A percentile compares a stretch with the other conserved stretches of the same genome.
These are phyloP conservation scores for Smittia aterrima DNA, from an alignment of 2,888 invertebrate genomes.

Conservation along the genomic window DNA sequence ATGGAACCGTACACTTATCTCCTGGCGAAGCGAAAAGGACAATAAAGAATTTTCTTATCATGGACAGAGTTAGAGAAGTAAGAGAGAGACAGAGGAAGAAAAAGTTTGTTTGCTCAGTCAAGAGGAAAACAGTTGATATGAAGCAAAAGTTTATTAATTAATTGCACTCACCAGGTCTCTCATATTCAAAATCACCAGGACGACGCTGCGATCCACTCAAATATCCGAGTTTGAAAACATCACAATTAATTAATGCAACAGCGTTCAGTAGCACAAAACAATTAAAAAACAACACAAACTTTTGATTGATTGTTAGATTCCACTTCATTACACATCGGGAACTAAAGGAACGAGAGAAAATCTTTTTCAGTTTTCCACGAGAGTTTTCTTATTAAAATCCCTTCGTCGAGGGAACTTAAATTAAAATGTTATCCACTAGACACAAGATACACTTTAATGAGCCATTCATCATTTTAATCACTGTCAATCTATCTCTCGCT, in stretches of 20 bases:
- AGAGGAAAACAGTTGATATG: neutral
- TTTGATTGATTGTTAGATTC: slow-evolving; percentile 39
- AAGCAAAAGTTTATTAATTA: slow-evolving; percentile 18
- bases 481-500: neutral
- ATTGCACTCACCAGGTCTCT: slow-evolving; percentile 62
- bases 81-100: neutral
- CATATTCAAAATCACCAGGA: slow-evolving; percentile 75
- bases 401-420: neutral
- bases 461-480: slow-evolving; percentile 6
- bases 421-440: neutral
- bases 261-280: slow-evolving; percentile 28
- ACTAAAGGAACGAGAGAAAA: neutral
- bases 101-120: neutral
- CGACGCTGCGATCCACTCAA: slow-evolving; percentile 79
- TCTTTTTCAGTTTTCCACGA: neutral
- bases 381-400: neutral
- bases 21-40: too few relatives aligned
- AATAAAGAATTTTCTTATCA: too few relatives aligned
- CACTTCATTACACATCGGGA: slow-evolving; percentile 42
- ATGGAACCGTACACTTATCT: too few relatives aligned
- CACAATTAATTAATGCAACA: slow-evolving; percentile 48
- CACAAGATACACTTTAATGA: neutral
- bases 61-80: too few relatives aligned
- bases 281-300: slow-evolving; percentile 39
- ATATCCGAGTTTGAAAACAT: slow-evolving; percentile 77